These are phyloP conservation scores for Semibalanus balanoides DNA, from an alignment of 1,140 invertebrate species.

Conservation along the genomic window DNA sequence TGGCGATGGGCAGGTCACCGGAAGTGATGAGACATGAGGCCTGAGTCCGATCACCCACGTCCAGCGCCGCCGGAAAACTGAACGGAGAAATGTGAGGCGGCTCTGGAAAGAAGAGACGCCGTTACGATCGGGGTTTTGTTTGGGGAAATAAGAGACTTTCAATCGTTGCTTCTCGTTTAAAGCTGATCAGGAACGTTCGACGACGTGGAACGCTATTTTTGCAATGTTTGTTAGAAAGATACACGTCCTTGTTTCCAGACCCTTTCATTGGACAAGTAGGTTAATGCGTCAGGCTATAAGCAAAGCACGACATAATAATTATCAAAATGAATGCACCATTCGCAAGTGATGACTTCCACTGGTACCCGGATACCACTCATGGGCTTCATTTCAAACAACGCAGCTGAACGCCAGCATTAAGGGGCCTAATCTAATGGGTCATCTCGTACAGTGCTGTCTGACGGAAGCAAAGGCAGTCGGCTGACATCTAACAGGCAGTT, in stretches of 20 bases:
- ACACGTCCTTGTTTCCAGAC: too few relatives aligned
- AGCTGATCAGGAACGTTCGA: background rate
- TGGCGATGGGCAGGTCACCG: slow-evolving; percentile 29
- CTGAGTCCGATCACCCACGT: slow-evolving; percentile 26
- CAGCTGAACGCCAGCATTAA: background rate
- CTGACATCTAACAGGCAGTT: background rate
- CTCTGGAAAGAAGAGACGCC: slow-evolving; percentile 21
- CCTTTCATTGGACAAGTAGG: too few relatives aligned
- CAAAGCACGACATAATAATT: too few relatives aligned
- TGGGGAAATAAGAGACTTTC: background rate
- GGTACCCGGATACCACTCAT: too few relatives aligned
- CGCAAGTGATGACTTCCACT: too few relatives aligned
- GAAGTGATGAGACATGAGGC: slow-evolving; percentile 29
- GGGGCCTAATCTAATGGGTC: background rate
- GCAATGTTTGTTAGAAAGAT: too few relatives aligned
- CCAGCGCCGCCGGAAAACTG: slow-evolving; percentile 19
- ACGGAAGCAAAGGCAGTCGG: background rate
- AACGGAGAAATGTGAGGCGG: slow-evolving; percentile 24
- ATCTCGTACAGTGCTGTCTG: background rate
- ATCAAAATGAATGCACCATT: background rate
- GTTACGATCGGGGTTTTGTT: too few relatives aligned
- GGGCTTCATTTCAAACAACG: background rate
- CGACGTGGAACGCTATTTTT: too few relatives aligned
- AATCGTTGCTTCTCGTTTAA: background rate
- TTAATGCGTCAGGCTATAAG: too few relatives aligned